A percentile compares a stretch with the other conserved stretches of the same genome.
Evolutionary conservation across 2,797 vertebrate species (phyloP).

Genomic region (Catharus ustulatus): DNA sequence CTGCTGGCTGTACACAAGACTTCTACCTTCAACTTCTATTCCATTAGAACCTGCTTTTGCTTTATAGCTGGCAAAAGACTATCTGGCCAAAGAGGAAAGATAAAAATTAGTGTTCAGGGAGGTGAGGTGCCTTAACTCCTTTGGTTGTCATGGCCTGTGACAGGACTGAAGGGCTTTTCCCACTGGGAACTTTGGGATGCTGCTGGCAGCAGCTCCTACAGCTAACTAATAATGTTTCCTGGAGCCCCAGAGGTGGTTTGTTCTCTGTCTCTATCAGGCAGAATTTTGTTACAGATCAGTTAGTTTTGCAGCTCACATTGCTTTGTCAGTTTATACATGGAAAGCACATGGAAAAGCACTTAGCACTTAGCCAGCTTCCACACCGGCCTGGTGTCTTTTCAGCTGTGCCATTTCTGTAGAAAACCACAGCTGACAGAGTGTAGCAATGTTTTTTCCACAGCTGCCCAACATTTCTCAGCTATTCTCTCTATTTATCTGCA

Average conservation of each 20-base stretch:
- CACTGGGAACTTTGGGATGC: not conserved
- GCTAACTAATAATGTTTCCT: not conserved
- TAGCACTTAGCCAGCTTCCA: not conserved
- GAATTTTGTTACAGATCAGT: not conserved
- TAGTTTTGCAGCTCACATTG: not conserved
- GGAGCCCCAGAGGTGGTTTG: not conserved
- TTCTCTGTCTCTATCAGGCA: not conserved
- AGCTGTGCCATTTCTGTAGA: not conserved
- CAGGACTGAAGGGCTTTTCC: not conserved
- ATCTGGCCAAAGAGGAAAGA: not conserved
- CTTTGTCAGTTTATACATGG: not conserved
- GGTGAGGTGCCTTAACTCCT: not conserved
- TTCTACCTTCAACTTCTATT: not conserved
- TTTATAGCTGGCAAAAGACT: not conserved
- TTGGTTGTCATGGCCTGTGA: accelerated
- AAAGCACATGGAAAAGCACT: not conserved
- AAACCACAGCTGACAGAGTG: not conserved
- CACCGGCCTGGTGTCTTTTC: not conserved
- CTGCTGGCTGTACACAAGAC: not conserved
- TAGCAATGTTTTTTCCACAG: not conserved
- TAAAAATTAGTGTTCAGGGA: not conserved
- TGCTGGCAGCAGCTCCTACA: not conserved
- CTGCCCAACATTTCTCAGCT: not conserved
- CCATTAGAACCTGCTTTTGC: not conserved
- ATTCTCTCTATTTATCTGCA: not conserved